These are phyloP conservation scores for Cheilosia impressa DNA, from an alignment of 2,888 invertebrate species.

Conservation along the genomic window DNA sequence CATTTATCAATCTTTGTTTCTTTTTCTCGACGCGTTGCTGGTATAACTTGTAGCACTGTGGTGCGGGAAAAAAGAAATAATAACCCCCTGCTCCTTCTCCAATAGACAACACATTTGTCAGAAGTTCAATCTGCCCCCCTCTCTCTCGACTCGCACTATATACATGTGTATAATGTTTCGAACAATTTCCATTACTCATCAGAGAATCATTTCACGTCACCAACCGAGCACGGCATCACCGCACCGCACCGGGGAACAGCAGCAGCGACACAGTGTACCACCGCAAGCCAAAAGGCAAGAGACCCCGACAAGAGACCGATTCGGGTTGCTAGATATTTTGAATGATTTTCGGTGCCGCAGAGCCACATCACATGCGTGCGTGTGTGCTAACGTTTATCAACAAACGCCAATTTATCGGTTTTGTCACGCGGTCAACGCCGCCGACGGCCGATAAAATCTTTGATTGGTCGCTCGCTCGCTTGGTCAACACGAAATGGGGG, in stretches of 20 bases:
- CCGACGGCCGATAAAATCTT: slow-evolving; percentile 53
- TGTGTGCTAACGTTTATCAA: slow-evolving; percentile 49
- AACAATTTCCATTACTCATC: slow-evolving; percentile 67
- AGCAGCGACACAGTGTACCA: not conserved
- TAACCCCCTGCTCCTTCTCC: not conserved
- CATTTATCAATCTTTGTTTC: slow-evolving; percentile 64
- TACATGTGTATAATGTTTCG: slow-evolving; percentile 62
- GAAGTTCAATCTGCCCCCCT: slow-evolving; percentile 23
- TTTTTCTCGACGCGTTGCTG: slow-evolving; percentile 3
- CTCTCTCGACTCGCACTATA: not conserved
- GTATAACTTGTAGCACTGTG: not conserved
- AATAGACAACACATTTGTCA: slow-evolving; percentile 55
- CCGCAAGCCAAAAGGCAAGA: slow-evolving; percentile 32
- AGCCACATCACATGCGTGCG: not conserved
- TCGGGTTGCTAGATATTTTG: slow-evolving; percentile 45
- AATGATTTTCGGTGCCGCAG: slow-evolving; percentile 35
- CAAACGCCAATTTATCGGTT: slow-evolving; percentile 61
- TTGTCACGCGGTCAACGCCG: slow-evolving; percentile 61
- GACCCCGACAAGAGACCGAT: slow-evolving; percentile 27
- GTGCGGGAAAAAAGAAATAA: not conserved
- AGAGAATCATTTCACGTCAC: slow-evolving; percentile 66
- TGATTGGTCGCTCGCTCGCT: slow-evolving; percentile 31
- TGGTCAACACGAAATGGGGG: slow-evolving; percentile 20
- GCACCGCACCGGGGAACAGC: not conserved
- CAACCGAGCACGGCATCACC: slow-evolving; percentile 11